Conservation (phyloP, 2,888 invertebrate species). For the Troides oblongomaculatus region DNA sequence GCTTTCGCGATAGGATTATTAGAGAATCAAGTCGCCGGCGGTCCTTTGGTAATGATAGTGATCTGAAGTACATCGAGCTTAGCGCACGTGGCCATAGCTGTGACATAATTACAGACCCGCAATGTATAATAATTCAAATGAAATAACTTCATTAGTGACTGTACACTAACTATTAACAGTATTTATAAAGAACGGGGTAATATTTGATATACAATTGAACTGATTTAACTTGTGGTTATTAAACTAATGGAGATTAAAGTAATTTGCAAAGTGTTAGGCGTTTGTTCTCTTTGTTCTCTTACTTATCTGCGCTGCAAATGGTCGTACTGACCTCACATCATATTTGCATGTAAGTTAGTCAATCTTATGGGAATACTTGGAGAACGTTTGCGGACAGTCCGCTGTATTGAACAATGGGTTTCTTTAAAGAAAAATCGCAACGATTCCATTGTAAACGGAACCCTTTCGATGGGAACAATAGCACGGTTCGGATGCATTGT, state of each 20-base stretch:
- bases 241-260: no score
- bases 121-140: no score
- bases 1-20: not conserved
- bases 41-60: not conserved
- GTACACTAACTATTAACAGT: no score
- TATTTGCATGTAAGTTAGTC: no score
- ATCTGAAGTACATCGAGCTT: not conserved
- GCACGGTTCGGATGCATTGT: not conserved
- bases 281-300: no score
- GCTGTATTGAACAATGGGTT: not conserved
- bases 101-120: not conserved
- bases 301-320: no score
- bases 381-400: not conserved
- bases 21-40: not conserved
- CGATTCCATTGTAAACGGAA: not conserved
- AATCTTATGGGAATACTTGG: not conserved
- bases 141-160: no score
- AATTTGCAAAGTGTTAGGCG: no score
- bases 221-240: no score
- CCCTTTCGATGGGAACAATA: not conserved
- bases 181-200: no score
- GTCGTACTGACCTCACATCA: no score
- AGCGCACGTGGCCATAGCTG: not conserved
- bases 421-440: not conserved
- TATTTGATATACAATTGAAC: no score